Base-by-base conservation (phyloP, 2,797 vertebrate species). In the Heliangelus exortis region DNA sequence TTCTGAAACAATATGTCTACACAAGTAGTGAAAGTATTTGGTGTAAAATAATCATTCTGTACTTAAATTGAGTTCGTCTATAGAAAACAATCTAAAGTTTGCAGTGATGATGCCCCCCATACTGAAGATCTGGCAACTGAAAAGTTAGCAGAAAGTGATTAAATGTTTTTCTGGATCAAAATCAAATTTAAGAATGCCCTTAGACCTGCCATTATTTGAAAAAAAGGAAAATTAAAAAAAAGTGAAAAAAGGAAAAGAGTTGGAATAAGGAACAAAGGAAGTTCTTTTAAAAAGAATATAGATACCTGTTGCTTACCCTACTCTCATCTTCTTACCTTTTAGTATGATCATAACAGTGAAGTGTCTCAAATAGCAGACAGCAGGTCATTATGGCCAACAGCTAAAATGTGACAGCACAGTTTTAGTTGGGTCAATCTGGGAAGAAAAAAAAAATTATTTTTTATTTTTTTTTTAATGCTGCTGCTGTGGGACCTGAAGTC, bases 201-300 rank as follows among this genome's bases (percentile, higher is more conserved):
- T 86, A 90, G 59, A 86, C 53, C 66, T 91, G 89, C 78, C 67
- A 82, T 17, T 97, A 36, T 36, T 36, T 36, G 7, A 39, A 39
- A 11, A 39, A 39, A 39, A 39, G 39, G 39, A 39, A 39, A 39
- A 39, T n/a, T 79, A 50, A 41, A 93, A 90, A 57, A 89, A 36
- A 36, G 78, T 39, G 12, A 39, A 81, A 92, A 57, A 95, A 61
- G 61, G 63, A 58, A 61, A 2, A 6, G 28, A 62, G 43, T 50
- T 72, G 36, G 81, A 90, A 87, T 36, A 91, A 71, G 33, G 69
- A 66, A 92, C 71, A 95, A 65, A 96, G 82, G 31, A 87, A 61
- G 33, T 41, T 95, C 69, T 83, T 25, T 41, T 97, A 92, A 94
- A 91, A 97, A 93, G 93, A 57, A 76, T 41, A 39, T 10, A 23